A percentile compares a stretch with the other conserved stretches of the same genome.
phyloP scores from a whole-genome alignment of 2,797 vertebrate genomes.

The Holocentrus rufus region DNA sequence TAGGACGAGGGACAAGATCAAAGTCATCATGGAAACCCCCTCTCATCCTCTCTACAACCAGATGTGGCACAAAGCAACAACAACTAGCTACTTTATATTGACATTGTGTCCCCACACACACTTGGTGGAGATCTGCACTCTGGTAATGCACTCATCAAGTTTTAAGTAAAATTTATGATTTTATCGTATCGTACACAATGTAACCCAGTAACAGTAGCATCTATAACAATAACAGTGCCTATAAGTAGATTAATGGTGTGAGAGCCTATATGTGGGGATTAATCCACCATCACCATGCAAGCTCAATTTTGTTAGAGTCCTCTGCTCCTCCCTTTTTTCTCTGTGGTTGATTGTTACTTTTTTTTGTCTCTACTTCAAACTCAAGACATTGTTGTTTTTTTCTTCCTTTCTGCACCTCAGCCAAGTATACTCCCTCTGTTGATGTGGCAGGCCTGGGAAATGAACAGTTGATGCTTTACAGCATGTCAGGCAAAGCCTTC shows the following conservation, averaged over 20 bases:
- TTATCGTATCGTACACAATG: no score
- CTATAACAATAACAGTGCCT: neutral
- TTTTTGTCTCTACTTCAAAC: conserved; percentile 58
- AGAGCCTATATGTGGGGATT: conserved; percentile 30
- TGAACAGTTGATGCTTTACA: conserved; percentile 67
- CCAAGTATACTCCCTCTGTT: conserved; percentile 79
- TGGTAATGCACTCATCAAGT: no score
- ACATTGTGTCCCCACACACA: no score
- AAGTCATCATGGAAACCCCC: no score
- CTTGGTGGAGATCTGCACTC: no score
- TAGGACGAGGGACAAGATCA: no score
- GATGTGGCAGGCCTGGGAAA: conserved; percentile 86
- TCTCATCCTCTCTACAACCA: no score
- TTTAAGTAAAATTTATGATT: no score
- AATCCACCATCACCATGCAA: conserved; percentile 35
- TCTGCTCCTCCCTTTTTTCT: conserved; percentile 42
- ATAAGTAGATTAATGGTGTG: conserved; percentile 14
- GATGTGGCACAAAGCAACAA: no score
- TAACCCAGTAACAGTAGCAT: neutral
- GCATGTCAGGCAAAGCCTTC: conserved; percentile 65
- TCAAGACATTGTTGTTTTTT: conserved; percentile 58
- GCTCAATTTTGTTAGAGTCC: conserved; percentile 17
- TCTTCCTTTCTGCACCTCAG: conserved; percentile 67
- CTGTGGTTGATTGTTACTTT: conserved; percentile 51
- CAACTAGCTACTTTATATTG: no score